Conservation (phyloP, 2,797 vertebrate species). For the Podarcis lilfordi region DNA sequence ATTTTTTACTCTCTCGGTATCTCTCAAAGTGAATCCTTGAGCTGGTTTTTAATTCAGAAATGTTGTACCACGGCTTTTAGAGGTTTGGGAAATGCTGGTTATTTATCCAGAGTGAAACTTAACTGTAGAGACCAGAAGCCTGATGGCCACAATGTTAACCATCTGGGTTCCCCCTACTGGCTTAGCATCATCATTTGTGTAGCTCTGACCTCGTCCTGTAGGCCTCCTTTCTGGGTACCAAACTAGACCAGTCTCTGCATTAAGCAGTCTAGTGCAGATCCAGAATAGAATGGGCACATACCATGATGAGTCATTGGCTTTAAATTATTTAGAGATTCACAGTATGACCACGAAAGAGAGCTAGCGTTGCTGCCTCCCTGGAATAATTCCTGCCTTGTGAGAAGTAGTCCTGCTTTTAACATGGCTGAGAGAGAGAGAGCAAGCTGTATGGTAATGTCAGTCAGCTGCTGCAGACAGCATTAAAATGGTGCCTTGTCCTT, state of each 20-base stretch:
- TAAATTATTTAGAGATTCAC: constrained; percentile 38
- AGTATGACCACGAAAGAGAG: background rate
- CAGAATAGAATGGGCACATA: background rate
- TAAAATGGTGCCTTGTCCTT: constrained; percentile 21
- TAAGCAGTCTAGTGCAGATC: background rate
- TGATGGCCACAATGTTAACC: background rate
- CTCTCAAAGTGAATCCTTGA: background rate
- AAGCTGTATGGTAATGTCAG: background rate
- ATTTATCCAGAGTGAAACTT: background rate
- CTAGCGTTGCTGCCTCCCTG: constrained; percentile 14
- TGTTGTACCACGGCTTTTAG: background rate
- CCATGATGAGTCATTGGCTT: constrained; percentile 9
- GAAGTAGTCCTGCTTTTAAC: constrained; percentile 6
- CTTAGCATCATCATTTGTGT: background rate
- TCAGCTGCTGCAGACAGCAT: background rate
- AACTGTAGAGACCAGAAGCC: background rate
- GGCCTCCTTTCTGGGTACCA: background rate
- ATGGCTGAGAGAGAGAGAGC: fast-evolving
- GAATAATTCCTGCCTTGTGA: background rate
- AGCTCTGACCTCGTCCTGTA: background rate
- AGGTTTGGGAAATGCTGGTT: background rate
- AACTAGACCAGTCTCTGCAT: fast-evolving
- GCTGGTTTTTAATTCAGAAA: background rate
- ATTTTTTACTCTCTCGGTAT: background rate
- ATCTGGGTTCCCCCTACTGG: background rate